Evolutionary conservation across 30 jellyfish, hydroid and myxozoan species (phyloP).

Genomic region (Pelagia noctiluca): DNA sequence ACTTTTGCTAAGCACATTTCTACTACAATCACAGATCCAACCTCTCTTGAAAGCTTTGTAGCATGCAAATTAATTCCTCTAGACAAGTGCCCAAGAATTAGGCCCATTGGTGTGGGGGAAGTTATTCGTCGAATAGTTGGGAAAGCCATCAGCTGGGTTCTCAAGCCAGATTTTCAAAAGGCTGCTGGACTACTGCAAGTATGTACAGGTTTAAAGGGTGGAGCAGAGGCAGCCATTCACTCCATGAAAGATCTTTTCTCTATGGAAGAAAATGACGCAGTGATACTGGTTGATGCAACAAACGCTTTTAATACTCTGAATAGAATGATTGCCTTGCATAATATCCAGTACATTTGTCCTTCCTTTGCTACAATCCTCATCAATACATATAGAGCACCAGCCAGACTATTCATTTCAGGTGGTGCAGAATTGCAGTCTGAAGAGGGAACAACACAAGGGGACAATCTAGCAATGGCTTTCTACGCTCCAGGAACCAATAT

Average conservation of each 20-base stretch:
- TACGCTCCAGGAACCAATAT: slow-evolving; percentile 37
- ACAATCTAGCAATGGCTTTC: slow-evolving; percentile 57
- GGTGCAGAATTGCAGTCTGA: slow-evolving; percentile 26
- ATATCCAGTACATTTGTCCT: slow-evolving; percentile 21
- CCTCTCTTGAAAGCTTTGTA: slow-evolving; percentile 7
- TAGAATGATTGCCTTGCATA: background rate
- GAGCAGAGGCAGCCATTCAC: slow-evolving; percentile 50
- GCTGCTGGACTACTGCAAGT: slow-evolving; percentile 48
- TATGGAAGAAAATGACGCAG: slow-evolving; percentile 37
- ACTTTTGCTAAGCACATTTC: slow-evolving; percentile 17
- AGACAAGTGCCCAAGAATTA: slow-evolving; percentile 37
- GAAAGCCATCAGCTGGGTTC: slow-evolving; percentile 34
- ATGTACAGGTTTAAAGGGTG: slow-evolving; percentile 24
- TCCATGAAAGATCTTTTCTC: background rate
- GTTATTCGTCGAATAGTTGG: slow-evolving; percentile 39
- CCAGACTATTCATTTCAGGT: slow-evolving; percentile 21
- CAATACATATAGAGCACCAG: slow-evolving; percentile 29
- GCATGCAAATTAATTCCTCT: slow-evolving; percentile 43
- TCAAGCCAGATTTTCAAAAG: slow-evolving; percentile 11
- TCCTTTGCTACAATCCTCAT: slow-evolving; percentile 5
- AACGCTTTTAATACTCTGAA: background rate
- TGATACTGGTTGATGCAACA: slow-evolving; percentile 1
- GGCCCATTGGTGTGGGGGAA: slow-evolving; percentile 56
- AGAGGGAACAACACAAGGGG: slow-evolving; percentile 68
- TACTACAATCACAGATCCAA: slow-evolving; percentile 14